These are phyloP conservation scores for Rostratula benghalensis DNA, from an alignment of 2,113 vertebrate species.

Conservation along the genomic window DNA sequence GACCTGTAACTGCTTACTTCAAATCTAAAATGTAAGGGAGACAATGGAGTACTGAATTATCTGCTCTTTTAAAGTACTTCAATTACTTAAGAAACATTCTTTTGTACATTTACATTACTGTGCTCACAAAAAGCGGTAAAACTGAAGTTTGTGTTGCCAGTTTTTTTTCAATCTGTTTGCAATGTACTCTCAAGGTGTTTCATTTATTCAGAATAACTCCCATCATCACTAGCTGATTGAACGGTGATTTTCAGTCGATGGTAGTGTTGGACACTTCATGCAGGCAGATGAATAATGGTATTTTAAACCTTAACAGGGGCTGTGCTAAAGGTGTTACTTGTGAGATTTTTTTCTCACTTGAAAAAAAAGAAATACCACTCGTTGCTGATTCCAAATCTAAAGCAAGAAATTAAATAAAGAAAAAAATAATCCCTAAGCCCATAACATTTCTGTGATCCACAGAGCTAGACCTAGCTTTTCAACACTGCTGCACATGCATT, in stretches of 20 bases:
- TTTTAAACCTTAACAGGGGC: neutral
- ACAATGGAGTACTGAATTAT: neutral
- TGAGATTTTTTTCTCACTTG: neutral
- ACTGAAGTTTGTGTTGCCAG: neutral
- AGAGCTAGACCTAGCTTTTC: neutral
- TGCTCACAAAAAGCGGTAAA: neutral
- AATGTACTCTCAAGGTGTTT: neutral
- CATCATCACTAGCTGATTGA: neutral
- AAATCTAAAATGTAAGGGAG: slow-evolving; percentile 51
- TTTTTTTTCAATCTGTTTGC: neutral
- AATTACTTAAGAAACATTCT: neutral
- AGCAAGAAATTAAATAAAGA: neutral
- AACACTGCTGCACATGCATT: neutral
- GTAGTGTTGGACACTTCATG: neutral
- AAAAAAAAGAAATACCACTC: neutral
- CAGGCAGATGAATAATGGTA: neutral
- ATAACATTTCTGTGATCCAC: neutral
- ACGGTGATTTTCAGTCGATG: neutral
- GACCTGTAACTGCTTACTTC: slow-evolving; percentile 67
- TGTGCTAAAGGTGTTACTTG: neutral
- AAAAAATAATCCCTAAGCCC: neutral
- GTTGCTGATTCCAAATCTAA: neutral
- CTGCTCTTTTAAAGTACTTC: neutral
- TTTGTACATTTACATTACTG: neutral
- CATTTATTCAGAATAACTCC: neutral